Evolutionary conservation across 2,113 vertebrate species (phyloP), one percentile per base, ranked within the genome.

Genomic region (Cyprinodon brontotheroides): DNA sequence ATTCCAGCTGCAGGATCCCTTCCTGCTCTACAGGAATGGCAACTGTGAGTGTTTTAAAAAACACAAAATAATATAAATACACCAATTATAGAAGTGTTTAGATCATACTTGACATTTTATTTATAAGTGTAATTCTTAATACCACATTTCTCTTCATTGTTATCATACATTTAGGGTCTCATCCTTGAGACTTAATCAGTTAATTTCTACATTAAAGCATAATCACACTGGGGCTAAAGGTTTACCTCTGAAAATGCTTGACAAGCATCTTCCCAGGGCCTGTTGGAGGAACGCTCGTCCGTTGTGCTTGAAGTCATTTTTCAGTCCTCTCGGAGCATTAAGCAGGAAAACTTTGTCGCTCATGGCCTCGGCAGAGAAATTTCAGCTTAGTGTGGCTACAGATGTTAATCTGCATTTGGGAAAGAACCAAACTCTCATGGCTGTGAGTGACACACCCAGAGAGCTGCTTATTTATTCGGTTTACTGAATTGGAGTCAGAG

Each of bases 1-100:
- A 84, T 99, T 99, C 90, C 97, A 99, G 86, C 96, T 99, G 45
- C 98, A 99, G 50, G 98, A 99, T 83, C 98, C 98, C 2, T 99
- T 99, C 89, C 95, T 99, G 81, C 96, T 99, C 29, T 99, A 99
- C 88, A 95, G 96, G 88, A 99, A 99, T 79, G 95, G 96, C 82
- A 98, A 92, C 87, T 85, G 93, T 95, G 74, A 93, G 94, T 93
- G 17, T 41, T 64, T 61, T 73, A 11, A 69, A 17, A 3, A 45
- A 75, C 50, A 20, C 0, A 59, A 17, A 10, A 43, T 47, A 3
- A 38, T 4, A 77, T 36, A 62, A 36, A 37, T 59, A 0, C 61
- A 47, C 43, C 2, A 50, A 3, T 43, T 20, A 48, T 48, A 15
- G 20, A 53, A 53, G 14, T 17, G 7, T 17, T 50, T 53, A 2